Base-by-base conservation (phyloP, 2,113 vertebrate species). In the Scalopus aquaticus region DNA sequence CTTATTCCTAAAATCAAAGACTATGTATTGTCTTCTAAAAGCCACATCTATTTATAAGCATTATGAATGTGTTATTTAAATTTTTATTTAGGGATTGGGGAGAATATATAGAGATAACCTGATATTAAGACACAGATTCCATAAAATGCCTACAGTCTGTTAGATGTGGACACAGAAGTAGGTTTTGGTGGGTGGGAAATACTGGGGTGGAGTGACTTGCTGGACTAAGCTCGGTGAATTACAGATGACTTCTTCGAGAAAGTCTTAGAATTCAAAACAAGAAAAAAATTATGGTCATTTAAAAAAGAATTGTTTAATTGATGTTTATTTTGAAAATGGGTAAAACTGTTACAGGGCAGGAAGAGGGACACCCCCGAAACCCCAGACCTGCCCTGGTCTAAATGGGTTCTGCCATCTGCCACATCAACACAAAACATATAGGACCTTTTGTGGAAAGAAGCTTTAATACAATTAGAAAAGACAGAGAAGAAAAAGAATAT, bases 251-350 rank as follows among this genome's bases (percentile, higher is more conserved):
- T 44, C 20, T 69, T 56, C 26, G 26, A 80, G 26, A n/a, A 90
- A 90, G 58, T 39, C 37, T 79, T 79, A 30, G 56, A 37, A 0
- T 76, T 92, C 24, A 67, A 94, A 92, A 54, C n/a, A 82, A 88
- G 30, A 77, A 56, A 28, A 65, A 83, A 46, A 1, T 44, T 56
- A 5, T 74, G 28, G 39, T 92, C 17, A 16, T 78, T 5, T 46
- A 69, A 69, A 58, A 85, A 90, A 64, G 32, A 77, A 74, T 32
- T 12, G 1, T 44, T 77, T 72, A 24, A 78, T n/a, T 20, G 3
- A 80, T 44, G 54, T 54, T 88, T 95, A 93, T 93, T 93, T 90
- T 82, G 28, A 72, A 82, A 72, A 30, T 91, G 54, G 35, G 32
- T 62, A 46, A 95, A 54, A 20, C 62, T n/a, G n/a, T n/a, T n/a